These are phyloP conservation scores for Thymallus thymallus DNA, from an alignment of 2,113 vertebrate species.

Conservation along the genomic window DNA sequence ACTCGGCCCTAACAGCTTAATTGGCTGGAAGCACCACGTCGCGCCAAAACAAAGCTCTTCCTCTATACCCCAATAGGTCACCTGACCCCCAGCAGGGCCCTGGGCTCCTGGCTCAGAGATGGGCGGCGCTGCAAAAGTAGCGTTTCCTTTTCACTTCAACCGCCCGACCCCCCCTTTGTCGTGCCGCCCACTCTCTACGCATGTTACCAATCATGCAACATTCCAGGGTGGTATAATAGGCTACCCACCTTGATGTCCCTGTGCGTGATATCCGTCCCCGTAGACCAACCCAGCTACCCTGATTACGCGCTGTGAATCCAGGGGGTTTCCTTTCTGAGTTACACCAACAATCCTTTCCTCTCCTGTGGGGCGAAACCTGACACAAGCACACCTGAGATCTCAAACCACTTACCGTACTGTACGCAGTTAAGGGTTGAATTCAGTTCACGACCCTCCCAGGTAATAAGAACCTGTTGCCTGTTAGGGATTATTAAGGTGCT, in stretches of 20 bases:
- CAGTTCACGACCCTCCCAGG: not conserved
- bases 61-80: constrained; percentile 40
- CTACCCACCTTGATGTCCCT: not conserved
- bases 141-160: constrained; percentile 49
- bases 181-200: constrained; percentile 51
- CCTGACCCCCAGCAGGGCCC: constrained; percentile 33
- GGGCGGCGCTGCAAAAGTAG: constrained; percentile 27
- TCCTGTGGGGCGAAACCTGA: constrained; percentile 13
- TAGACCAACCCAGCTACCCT: constrained; percentile 25
- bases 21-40: constrained; percentile 47
- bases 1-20: too few relatives aligned
- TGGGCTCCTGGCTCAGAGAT: constrained; percentile 30
- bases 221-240: not conserved
- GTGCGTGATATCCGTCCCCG: not conserved
- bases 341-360: constrained; percentile 42
- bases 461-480: not conserved
- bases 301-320: constrained; percentile 39
- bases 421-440: not conserved
- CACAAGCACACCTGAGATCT: not conserved
- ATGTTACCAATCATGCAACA: constrained; percentile 34
- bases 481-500: constrained; percentile 4
- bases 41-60: constrained; percentile 53
- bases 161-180: constrained; percentile 33
- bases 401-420: not conserved
- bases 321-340: constrained; percentile 31